Conservation (phyloP, 1,140 invertebrate species). For the Conopomorpha cramerella region DNA sequence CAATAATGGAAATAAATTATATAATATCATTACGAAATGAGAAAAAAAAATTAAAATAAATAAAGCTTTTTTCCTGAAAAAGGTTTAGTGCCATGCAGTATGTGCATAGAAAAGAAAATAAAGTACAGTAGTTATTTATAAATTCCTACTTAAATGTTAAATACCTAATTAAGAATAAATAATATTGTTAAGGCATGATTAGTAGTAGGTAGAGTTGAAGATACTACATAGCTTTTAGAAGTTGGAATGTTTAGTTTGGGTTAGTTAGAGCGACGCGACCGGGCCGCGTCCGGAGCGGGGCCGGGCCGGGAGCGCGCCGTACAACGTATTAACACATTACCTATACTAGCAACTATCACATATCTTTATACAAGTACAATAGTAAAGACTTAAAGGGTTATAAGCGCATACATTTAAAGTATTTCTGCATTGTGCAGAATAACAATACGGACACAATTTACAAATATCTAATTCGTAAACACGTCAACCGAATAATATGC, state of each 20-base stretch:
- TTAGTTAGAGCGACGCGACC: conserved; percentile 1
- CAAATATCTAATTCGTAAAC: conserved; percentile 39
- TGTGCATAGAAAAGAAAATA: too few species aligned
- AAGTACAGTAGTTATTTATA: too few species aligned
- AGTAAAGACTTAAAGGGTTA: conserved; percentile 25
- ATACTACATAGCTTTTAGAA: conserved; percentile 27
- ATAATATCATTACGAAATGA: too few species aligned
- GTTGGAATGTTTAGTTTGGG: conserved; percentile 46
- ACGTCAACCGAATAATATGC: conserved; percentile 31
- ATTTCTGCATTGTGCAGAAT: conserved; percentile 61
- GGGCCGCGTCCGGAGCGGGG: too few species aligned
- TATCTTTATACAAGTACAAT: conserved; percentile 33
- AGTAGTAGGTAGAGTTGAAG: conserved; percentile 16
- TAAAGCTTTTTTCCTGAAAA: too few species aligned
- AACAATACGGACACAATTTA: conserved; percentile 60
- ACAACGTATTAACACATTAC: conserved; percentile 12
- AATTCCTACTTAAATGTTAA: conserved; percentile 16
- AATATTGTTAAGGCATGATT: conserved; percentile 47
- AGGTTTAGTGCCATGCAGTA: too few species aligned
- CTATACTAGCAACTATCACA: conserved; percentile 18
- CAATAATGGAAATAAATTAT: too few species aligned
- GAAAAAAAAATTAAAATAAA: too few species aligned
- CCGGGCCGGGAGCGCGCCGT: too few species aligned
- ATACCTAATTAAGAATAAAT: conserved; percentile 49
- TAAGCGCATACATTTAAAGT: conserved; percentile 59